Conservation (phyloP, 2,888 invertebrate species). For the Macrosoma leucophasiata region DNA sequence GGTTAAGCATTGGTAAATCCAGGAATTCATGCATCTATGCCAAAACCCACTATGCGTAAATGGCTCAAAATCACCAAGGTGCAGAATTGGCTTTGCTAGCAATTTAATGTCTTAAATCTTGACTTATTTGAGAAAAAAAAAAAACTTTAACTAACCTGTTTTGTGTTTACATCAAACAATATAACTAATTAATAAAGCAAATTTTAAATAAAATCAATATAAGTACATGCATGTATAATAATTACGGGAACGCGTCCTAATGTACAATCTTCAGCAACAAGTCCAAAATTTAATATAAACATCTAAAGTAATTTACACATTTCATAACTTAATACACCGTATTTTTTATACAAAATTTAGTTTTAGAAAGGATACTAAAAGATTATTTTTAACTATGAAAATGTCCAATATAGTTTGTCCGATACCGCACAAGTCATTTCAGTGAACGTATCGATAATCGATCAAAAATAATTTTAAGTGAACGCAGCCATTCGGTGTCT, state of each 20-base stretch:
- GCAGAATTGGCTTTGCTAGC: too few species aligned
- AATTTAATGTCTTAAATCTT: conserved; percentile 11
- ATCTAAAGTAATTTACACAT: conserved; percentile 5
- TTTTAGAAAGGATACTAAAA: conserved; percentile 4
- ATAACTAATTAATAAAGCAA: conserved; percentile 4
- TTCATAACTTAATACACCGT: conserved; percentile 7
- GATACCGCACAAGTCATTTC: conserved; percentile 10
- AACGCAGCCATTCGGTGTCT: conserved; percentile 8
- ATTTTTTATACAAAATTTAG: conserved; percentile 8
- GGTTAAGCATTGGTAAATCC: too few species aligned
- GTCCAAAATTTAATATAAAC: conserved; percentile 6
- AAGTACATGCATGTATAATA: conserved; percentile 8
- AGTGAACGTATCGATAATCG: conserved; percentile 13
- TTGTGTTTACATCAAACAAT: too few species aligned
- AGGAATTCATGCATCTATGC: too few species aligned
- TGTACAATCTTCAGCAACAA: conserved; percentile 11
- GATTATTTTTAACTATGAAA: conserved; percentile 3
- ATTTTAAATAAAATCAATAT: conserved; percentile 10
- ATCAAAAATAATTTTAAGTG: conserved; percentile 10
- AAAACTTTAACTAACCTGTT: too few species aligned
- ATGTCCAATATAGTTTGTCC: conserved; percentile 8
- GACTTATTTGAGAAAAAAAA: conserved; percentile 7
- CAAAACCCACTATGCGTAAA: too few species aligned
- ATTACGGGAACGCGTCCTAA: conserved; percentile 15
- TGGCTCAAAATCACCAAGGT: conserved; percentile 23